Conservation (phyloP, 2,113 vertebrate genomes). For the Chaetorhynchus papuensis region DNA sequence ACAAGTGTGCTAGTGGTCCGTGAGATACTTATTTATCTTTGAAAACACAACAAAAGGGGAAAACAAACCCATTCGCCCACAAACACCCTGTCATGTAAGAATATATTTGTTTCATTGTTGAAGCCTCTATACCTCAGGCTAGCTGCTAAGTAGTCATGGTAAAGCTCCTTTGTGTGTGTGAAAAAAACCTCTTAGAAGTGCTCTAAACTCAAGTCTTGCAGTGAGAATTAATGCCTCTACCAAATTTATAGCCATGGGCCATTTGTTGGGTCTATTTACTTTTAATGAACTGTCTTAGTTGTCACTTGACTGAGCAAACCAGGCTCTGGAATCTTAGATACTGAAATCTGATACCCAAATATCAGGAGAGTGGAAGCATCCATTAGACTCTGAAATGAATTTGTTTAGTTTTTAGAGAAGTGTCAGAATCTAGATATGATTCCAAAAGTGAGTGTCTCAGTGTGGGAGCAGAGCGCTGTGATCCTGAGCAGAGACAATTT, state of each 20-base stretch:
- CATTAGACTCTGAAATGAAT: not conserved
- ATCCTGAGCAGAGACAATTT: not conserved
- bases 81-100: not conserved
- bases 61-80: accelerated
- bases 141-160: not conserved
- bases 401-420: not conserved
- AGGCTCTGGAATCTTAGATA: not conserved
- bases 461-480: not conserved
- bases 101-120: not conserved
- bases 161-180: not conserved
- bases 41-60: not conserved
- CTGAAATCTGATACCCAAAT: not conserved
- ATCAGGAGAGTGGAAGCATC: not conserved
- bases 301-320: not conserved
- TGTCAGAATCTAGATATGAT: not conserved
- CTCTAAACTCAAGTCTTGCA: not conserved
- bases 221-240: not conserved
- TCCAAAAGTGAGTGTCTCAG: not conserved
- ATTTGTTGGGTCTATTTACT: not conserved
- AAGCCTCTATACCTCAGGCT: not conserved
- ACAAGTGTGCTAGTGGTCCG: not conserved
- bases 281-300: not conserved
- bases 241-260: not conserved
- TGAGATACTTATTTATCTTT: not conserved
- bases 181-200: not conserved